Base-by-base conservation (phyloP, 1,140 invertebrate species). In the Maniola jurtina region DNA sequence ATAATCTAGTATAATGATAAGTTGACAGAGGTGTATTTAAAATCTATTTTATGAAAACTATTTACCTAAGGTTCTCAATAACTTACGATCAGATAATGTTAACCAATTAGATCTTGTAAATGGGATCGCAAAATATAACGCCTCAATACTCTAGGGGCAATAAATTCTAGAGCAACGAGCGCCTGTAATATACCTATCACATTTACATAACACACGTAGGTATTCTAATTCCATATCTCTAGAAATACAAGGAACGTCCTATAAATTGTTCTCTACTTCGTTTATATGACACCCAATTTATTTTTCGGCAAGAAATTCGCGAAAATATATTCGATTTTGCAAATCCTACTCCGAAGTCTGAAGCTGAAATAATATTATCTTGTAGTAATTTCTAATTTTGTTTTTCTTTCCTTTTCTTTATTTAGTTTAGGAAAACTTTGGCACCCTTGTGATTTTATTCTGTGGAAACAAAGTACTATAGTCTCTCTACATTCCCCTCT, bases 181-280 rank as follows among this genome's bases (percentile, higher is more conserved):
- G 2, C 6, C 6, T 16, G 15, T 25, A 52, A 52, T 52, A 25
- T 52, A 2, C 25, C 25, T 25, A 16, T 9, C 48, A 52, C 48
- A 52, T 52, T 52, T 52, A 52, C 48, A 52, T 52, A 52, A 6
- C 48, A 52, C 48, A 16, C 6, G 48, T 25, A 16, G 42, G 38
- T 52, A 16, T 16, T 52, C 48, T 52, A 52, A 16, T 52, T 11
- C 15, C 10, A 52, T 52, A 25, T 25, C 14, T 16, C 14, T 25
- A 15, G 48, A 52, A 6, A 14, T 7, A 16, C 15, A 52, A 11
- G 5, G 9, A 45, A 13, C 9, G 10, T 45, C 13, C 9, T 45
- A 45, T 45, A 45, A 45, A 45, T 45, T 11, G 42, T 45, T 1
- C 42, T 52, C 15, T 25, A 48, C 6, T 48, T 48, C 15, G 5